Evolutionary conservation across 2,797 vertebrate genomes (phyloP).

Genomic region (Gallinago nigripennis): DNA sequence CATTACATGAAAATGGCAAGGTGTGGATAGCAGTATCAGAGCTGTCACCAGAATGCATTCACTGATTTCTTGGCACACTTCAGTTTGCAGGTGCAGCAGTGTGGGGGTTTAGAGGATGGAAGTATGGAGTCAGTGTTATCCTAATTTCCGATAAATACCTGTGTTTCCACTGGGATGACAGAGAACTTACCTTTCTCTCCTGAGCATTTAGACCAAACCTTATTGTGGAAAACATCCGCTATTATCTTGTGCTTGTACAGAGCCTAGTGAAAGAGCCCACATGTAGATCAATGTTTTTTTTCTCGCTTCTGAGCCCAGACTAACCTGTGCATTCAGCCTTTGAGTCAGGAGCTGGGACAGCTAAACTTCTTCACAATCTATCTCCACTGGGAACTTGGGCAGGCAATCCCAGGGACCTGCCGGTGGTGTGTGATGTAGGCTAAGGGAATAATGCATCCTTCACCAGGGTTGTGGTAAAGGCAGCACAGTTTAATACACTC

Average conservation of each 20-base stretch:
- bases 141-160: background rate
- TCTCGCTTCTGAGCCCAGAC: background rate
- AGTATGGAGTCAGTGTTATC: background rate
- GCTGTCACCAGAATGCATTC: background rate
- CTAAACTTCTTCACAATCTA: background rate
- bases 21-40: background rate
- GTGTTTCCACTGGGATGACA: background rate
- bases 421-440: accelerated
- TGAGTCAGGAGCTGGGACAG: background rate
- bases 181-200: background rate
- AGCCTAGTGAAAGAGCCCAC: background rate
- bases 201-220: background rate
- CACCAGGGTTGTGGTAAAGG: background rate
- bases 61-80: background rate
- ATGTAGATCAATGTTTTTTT: background rate
- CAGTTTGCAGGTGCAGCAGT: background rate
- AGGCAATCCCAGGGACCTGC: background rate
- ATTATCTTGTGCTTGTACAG: background rate
- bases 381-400: background rate
- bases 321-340: background rate
- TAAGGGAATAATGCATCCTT: background rate
- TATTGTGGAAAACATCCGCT: background rate
- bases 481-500: background rate
- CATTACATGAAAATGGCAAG: background rate
- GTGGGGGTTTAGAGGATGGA: background rate